Conservation (phyloP, 2,113 vertebrate genomes). For the Limnothrissa miodon region DNA sequence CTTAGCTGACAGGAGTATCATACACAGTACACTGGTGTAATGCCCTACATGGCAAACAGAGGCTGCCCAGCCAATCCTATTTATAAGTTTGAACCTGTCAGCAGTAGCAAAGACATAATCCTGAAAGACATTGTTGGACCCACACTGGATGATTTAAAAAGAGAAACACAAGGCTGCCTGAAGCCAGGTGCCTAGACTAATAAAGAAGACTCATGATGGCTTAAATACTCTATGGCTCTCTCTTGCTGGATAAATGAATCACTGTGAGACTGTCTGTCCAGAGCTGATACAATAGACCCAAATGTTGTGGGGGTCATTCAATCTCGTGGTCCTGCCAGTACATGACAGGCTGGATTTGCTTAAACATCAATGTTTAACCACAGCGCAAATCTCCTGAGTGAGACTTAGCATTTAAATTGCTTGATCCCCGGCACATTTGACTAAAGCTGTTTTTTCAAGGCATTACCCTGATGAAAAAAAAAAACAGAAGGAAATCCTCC, state of each 20-base stretch:
- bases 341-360: conserved; percentile 80
- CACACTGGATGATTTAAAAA: not conserved
- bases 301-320: conserved; percentile 76
- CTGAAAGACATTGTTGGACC: not conserved
- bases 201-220: not conserved
- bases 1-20: not conserved
- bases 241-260: not conserved
- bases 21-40: not conserved
- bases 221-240: not conserved
- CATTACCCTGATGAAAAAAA: conserved; percentile 70
- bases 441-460: conserved; percentile 70
- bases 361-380: conserved; percentile 71
- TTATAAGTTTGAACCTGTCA: not conserved
- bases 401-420: conserved; percentile 76
- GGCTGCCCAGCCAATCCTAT: not conserved
- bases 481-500: conserved; percentile 63
- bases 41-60: not conserved
- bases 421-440: conserved; percentile 59
- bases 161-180: not conserved
- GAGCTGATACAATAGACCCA: conserved; percentile 73
- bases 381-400: conserved; percentile 62
- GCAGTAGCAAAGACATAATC: not conserved
- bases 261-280: not conserved
- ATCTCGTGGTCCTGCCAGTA: conserved; percentile 73
- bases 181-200: not conserved